These are phyloP conservation scores for Uropetala carovei DNA, from an alignment of 2,888 invertebrate genomes.

Conservation along the genomic window DNA sequence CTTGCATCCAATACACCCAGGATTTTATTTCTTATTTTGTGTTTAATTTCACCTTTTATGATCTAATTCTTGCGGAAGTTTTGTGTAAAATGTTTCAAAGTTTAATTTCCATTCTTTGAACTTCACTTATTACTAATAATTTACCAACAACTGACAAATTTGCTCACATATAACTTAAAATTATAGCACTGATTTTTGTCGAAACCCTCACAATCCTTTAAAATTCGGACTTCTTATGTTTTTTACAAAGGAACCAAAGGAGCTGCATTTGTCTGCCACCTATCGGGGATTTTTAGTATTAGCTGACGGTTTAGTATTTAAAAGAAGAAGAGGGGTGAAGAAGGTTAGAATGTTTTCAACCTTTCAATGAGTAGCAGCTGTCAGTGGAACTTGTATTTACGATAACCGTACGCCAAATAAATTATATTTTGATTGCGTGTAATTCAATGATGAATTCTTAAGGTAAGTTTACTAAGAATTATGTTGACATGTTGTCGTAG, in stretches of 20 bases:
- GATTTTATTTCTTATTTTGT: no score
- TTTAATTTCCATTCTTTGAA: no score
- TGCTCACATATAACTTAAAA: no score
- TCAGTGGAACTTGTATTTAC: not conserved
- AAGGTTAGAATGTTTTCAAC: constrained; percentile 47
- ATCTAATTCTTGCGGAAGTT: no score
- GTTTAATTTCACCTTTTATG: no score
- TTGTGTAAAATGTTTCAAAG: no score
- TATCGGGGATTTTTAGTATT: not conserved
- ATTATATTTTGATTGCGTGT: not conserved
- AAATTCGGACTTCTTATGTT: not conserved
- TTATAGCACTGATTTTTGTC: no score
- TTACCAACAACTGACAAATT: no score
- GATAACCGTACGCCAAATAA: not conserved
- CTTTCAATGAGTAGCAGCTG: constrained; percentile 33
- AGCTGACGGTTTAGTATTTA: constrained; percentile 29
- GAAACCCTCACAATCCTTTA: no score
- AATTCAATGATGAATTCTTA: not conserved
- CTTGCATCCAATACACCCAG: no score
- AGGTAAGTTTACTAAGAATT: not conserved
- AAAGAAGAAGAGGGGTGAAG: not conserved
- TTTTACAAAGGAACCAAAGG: no score
- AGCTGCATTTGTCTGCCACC: constrained; percentile 5
- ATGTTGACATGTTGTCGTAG: not conserved
- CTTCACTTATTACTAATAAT: no score